A percentile compares a stretch with the other conserved stretches of the same genome.
These are phyloP conservation scores for Psittacula derbiana DNA, from an alignment of 2,797 vertebrate species.

Conservation along the genomic window DNA sequence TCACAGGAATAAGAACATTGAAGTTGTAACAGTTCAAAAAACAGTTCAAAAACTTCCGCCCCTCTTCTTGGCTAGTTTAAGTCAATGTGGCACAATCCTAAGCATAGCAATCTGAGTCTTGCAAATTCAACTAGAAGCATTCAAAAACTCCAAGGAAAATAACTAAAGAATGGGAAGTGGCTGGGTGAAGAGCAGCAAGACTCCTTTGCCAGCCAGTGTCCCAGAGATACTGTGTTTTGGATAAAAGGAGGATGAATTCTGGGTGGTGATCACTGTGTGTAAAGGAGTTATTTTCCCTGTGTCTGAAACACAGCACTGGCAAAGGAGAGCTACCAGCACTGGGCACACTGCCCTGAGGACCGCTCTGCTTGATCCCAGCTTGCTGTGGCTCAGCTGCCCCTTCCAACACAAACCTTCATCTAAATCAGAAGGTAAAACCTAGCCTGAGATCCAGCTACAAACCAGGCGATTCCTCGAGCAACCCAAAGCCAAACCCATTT, in stretches of 20 bases:
- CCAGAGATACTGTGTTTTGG: background rate
- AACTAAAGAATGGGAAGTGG: background rate
- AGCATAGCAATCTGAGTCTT: background rate
- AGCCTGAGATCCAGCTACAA: background rate
- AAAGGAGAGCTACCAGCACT: background rate
- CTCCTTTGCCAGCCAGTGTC: background rate
- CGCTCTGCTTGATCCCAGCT: background rate
- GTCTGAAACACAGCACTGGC: background rate
- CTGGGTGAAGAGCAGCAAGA: background rate
- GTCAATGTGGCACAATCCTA: background rate
- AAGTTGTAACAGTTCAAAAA: background rate
- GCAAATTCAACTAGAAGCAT: background rate
- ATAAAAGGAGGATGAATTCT: background rate
- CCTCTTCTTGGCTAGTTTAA: background rate
- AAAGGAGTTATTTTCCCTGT: background rate
- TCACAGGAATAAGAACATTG: fast-evolving
- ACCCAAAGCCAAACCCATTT: background rate
- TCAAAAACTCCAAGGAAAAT: background rate
- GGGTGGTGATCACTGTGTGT: background rate
- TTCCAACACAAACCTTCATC: background rate
- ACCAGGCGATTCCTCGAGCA: background rate
- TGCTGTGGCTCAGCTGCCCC: background rate
- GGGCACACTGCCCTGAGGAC: fast-evolving
- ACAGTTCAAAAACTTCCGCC: background rate
- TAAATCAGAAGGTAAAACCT: background rate